Percentiles rank a stretch among this genome's conserved stretches.
These are phyloP conservation scores for Leptinotarsa juncta DNA, from an alignment of 2,888 invertebrate species.

Conservation along the genomic window DNA sequence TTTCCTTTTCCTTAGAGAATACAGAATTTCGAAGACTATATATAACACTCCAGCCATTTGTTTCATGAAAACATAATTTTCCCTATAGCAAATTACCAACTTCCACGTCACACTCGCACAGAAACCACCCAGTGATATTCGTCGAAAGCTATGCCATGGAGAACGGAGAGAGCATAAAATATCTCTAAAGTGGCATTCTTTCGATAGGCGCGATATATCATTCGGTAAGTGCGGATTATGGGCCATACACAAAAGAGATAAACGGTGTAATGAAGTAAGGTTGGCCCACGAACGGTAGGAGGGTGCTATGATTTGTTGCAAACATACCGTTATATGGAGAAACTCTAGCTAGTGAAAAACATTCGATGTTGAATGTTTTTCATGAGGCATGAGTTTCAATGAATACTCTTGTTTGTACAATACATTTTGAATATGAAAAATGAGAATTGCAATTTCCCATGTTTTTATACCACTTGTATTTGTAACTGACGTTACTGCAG, in stretches of 20 bases:
- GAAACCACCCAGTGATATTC: constrained; percentile 3
- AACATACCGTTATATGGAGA: constrained; percentile 10
- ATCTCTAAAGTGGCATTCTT: constrained; percentile 18
- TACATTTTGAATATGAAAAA: too few species aligned
- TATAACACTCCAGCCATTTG: background rate
- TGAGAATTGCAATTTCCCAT: too few species aligned
- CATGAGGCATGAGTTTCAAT: background rate
- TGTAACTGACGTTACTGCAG: too few species aligned
- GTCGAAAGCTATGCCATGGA: constrained; percentile 4
- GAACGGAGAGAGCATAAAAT: constrained; percentile 13
- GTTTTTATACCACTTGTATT: too few species aligned
- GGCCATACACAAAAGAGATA: constrained; percentile 30
- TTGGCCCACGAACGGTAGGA: constrained; percentile 14
- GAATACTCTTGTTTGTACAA: too few species aligned
- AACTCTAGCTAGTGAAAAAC: background rate
- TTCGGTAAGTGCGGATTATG: constrained; percentile 32
- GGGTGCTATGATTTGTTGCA: constrained; percentile 30
- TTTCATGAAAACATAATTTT: background rate
- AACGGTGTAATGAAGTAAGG: constrained; percentile 33
- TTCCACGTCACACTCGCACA: constrained; percentile 4
- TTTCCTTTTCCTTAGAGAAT: too few species aligned
- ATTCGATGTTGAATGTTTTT: background rate
- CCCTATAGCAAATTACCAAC: background rate
- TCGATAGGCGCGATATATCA: constrained; percentile 29
- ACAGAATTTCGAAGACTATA: too few species aligned